These are phyloP conservation scores for Phyllostomus hastatus DNA, from an alignment of 2,113 vertebrate genomes.

Conservation along the genomic window DNA sequence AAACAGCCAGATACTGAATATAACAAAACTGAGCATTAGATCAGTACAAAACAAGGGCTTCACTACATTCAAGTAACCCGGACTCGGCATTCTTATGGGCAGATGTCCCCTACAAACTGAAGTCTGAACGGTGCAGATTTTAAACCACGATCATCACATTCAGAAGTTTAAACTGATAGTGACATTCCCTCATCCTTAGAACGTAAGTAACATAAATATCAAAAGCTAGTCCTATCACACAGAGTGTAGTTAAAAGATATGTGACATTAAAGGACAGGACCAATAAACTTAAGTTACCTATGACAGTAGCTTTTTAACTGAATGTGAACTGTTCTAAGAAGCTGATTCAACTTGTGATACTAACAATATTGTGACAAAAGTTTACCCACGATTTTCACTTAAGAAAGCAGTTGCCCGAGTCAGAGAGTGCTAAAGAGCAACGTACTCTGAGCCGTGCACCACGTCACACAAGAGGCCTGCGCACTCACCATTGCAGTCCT, in stretches of 20 bases:
- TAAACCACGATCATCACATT: neutral
- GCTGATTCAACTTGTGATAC: neutral
- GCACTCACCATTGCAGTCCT: conserved; percentile 94
- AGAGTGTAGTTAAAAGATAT: neutral
- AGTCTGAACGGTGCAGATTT: neutral
- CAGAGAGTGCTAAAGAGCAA: neutral
- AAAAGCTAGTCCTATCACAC: neutral
- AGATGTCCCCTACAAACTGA: neutral
- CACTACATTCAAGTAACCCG: neutral
- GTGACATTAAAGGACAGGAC: neutral
- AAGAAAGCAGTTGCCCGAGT: neutral
- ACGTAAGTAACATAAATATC: neutral
- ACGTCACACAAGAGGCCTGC: neutral
- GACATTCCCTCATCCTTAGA: neutral
- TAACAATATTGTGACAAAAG: neutral
- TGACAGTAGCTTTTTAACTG: neutral
- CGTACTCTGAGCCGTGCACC: neutral
- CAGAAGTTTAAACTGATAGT: neutral
- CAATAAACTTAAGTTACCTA: neutral
- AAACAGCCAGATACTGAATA: neutral
- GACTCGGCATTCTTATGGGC: neutral
- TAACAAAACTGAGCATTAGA: neutral
- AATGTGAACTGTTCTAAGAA: neutral
- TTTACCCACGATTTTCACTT: neutral
- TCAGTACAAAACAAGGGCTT: neutral